Percentiles rank a stretch among this genome's conserved stretches.
These are phyloP conservation scores for Sebastes hopkinsi DNA, from an alignment of 2,797 vertebrate genomes.

Conservation along the genomic window DNA sequence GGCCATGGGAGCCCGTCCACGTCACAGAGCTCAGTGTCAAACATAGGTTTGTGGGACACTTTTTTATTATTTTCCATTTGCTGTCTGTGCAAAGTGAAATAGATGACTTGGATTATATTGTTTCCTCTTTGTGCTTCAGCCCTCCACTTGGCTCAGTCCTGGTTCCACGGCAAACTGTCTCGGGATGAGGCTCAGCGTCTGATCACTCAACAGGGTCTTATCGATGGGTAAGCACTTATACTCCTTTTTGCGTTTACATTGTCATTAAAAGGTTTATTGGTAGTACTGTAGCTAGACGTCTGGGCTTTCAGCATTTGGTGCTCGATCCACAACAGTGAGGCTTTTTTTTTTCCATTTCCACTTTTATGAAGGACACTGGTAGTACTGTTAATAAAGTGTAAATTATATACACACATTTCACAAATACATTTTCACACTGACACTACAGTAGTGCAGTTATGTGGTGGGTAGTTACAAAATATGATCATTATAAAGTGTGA, in stretches of 20 bases:
- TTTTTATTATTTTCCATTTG: background rate
- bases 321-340: background rate
- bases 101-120: background rate
- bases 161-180: slow-evolving; percentile 97
- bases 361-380: background rate
- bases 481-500: too few species aligned
- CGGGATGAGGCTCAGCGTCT: slow-evolving; percentile 93
- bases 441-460: background rate
- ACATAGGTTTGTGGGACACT: slow-evolving; percentile 84
- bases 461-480: background rate
- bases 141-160: slow-evolving; percentile 92
- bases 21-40: slow-evolving; percentile 82
- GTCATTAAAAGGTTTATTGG: background rate
- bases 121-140: slow-evolving; percentile 73
- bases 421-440: background rate
- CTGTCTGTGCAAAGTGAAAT: background rate
- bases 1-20: slow-evolving; percentile 88
- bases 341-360: background rate
- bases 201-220: slow-evolving; percentile 92
- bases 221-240: slow-evolving; percentile 88
- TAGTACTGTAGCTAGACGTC: background rate
- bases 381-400: background rate
- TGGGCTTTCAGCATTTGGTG: background rate
- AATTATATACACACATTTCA: too few species aligned
- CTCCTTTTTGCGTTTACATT: background rate